Evolutionary conservation across 2,888 invertebrate species (phyloP).

Genomic region (Drepana falcataria): DNA sequence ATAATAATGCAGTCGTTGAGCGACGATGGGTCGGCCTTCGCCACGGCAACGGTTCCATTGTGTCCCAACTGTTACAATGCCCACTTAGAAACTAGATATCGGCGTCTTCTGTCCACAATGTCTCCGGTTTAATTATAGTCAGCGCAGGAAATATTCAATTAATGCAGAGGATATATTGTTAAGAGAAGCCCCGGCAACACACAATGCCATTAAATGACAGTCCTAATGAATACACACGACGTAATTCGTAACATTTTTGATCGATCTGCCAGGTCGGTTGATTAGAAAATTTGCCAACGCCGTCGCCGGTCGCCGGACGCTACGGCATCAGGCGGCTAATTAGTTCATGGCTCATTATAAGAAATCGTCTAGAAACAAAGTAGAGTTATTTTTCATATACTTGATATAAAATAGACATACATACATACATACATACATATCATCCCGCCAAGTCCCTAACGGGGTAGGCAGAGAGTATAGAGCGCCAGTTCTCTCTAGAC

Average conservation of each 20-base stretch:
- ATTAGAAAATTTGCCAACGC: slow-evolving; percentile 33
- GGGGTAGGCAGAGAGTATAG: no score
- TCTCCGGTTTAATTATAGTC: slow-evolving; percentile 51
- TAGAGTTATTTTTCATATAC: no score
- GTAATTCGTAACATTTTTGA: slow-evolving; percentile 19
- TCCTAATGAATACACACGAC: slow-evolving; percentile 7
- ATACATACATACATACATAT: no score
- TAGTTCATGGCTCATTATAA: slow-evolving; percentile 33
- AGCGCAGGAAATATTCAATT: slow-evolving; percentile 38
- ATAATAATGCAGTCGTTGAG: slow-evolving; percentile 63
- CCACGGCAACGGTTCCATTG: slow-evolving; percentile 67
- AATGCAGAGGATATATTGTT: slow-evolving; percentile 13
- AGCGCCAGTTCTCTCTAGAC: no score
- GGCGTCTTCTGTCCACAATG: slow-evolving; percentile 50
- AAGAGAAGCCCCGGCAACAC: slow-evolving; percentile 4
- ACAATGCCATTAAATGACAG: slow-evolving; percentile 2
- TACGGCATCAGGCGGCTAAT: slow-evolving; percentile 28
- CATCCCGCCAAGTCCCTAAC: no score
- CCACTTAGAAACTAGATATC: slow-evolving; percentile 69
- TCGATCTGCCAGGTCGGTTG: slow-evolving; percentile 34
- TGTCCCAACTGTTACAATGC: slow-evolving; percentile 57
- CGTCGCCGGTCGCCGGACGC: slow-evolving; percentile 35
- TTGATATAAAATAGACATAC: neutral
- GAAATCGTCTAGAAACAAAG: slow-evolving; percentile 5
- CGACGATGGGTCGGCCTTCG: slow-evolving; percentile 68